phyloP scores from a whole-genome alignment of 1,140 invertebrate species.

The Lamellibrachia luymesi region DNA sequence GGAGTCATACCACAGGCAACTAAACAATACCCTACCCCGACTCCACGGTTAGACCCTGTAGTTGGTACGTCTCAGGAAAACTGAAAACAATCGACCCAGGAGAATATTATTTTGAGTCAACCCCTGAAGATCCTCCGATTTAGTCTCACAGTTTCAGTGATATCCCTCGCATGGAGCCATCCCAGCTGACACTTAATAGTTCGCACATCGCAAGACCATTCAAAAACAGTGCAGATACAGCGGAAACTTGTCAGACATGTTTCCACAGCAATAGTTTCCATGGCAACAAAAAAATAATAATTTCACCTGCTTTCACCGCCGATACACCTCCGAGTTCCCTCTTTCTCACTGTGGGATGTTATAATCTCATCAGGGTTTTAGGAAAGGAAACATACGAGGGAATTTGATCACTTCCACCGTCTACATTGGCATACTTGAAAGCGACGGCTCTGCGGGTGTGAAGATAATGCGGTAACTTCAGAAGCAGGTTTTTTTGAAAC shows the following conservation, averaged over 20 bases:
- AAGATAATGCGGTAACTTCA: constrained; percentile 1
- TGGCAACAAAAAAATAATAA: not conserved
- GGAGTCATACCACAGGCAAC: too few relatives aligned
- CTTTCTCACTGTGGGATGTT: not conserved
- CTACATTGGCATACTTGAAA: not conserved
- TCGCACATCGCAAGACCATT: too few relatives aligned
- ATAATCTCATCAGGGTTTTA: not conserved
- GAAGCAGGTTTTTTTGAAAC: not conserved
- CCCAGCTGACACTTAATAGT: too few relatives aligned
- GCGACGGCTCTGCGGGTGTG: not conserved
- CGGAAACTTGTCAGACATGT: not conserved
- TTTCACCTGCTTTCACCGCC: not conserved
- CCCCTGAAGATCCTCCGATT: not conserved
- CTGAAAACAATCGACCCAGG: too few relatives aligned
- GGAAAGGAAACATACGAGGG: not conserved
- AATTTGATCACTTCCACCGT: not conserved
- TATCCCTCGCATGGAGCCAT: too few relatives aligned
- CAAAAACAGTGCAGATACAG: not conserved
- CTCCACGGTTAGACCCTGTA: too few relatives aligned
- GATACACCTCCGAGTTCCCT: not conserved
- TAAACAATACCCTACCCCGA: too few relatives aligned
- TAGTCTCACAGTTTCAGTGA: not conserved
- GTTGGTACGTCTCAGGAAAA: too few relatives aligned
- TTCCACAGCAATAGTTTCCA: not conserved
- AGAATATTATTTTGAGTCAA: too few relatives aligned